Percentiles rank a stretch among this genome's conserved stretches.
phyloP scores from a whole-genome alignment of 2,888 invertebrate species.

The Eulithis testata region DNA sequence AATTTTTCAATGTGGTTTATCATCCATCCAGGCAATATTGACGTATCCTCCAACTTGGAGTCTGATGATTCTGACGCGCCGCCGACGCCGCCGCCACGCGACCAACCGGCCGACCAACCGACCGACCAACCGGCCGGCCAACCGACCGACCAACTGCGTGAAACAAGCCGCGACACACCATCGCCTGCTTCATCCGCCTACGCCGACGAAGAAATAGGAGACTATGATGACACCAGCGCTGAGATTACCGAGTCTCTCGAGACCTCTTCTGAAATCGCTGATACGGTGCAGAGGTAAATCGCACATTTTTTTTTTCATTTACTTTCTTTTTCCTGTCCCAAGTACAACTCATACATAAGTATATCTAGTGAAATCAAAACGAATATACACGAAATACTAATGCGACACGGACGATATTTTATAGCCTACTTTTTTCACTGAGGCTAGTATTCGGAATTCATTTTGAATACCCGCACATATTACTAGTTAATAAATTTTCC shows the following conservation, averaged over 20 bases:
- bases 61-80: constrained; percentile 59
- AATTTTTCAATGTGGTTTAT: background rate
- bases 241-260: constrained; percentile 41
- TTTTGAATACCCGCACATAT: too few relatives aligned
- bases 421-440: too few relatives aligned
- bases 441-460: too few relatives aligned
- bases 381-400: too few relatives aligned
- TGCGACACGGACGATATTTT: too few relatives aligned
- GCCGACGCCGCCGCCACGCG: constrained; percentile 54
- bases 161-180: constrained; percentile 39
- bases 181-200: constrained; percentile 51
- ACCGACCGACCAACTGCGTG: background rate
- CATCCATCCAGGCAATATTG: constrained; percentile 56
- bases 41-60: constrained; percentile 47
- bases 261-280: background rate
- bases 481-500: too few relatives aligned
- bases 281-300: constrained; percentile 5
- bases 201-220: constrained; percentile 55
- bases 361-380: too few relatives aligned
- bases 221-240: constrained; percentile 39
- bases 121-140: constrained; percentile 42
- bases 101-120: constrained; percentile 45
- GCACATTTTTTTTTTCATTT: too few relatives aligned
- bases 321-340: too few relatives aligned
- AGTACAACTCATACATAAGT: too few relatives aligned